A percentile compares a stretch with the other conserved stretches of the same genome.
phyloP scores from a whole-genome alignment of 2,797 vertebrate genomes.

The Alosa sapidissima region DNA sequence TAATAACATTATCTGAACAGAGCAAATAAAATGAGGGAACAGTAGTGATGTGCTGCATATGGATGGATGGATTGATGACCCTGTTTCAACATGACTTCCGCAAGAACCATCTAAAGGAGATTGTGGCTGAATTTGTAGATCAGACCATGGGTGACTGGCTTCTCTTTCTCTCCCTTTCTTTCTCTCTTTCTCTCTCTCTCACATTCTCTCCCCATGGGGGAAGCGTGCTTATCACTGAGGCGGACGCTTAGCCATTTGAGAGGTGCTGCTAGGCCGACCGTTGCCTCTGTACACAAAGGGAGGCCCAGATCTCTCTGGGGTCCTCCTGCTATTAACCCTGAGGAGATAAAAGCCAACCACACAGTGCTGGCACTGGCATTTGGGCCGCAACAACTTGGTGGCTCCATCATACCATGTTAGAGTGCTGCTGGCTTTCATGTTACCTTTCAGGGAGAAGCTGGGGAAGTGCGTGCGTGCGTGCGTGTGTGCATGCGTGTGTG shows the following conservation, averaged over 20 bases:
- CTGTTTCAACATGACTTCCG: neutral
- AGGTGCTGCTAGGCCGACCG: constrained; percentile 26
- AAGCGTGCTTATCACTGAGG: neutral
- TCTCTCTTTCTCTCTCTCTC: neutral
- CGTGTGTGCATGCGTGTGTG: neutral
- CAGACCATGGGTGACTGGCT: neutral
- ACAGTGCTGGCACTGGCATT: neutral
- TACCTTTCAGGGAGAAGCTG: constrained; percentile 19
- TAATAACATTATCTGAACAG: no score
- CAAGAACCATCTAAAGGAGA: neutral
- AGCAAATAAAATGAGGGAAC: neutral
- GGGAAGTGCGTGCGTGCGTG: neutral
- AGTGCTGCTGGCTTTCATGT: constrained; percentile 43
- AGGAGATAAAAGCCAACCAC: constrained; percentile 38
- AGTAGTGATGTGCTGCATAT: neutral
- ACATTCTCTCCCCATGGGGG: neutral
- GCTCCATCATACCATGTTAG: constrained; percentile 34
- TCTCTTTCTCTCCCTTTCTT: neutral
- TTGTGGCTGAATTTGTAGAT: neutral
- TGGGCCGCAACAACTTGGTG: neutral
- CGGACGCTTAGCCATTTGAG: neutral
- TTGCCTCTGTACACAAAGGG: constrained; percentile 26
- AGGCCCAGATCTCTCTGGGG: neutral
- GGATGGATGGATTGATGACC: neutral
- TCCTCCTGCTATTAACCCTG: constrained; percentile 42